Evolutionary conservation across 2,113 vertebrate genomes (phyloP), one percentile per base, ranked within the genome.

Genomic region (Corythoichthys intestinalis): DNA sequence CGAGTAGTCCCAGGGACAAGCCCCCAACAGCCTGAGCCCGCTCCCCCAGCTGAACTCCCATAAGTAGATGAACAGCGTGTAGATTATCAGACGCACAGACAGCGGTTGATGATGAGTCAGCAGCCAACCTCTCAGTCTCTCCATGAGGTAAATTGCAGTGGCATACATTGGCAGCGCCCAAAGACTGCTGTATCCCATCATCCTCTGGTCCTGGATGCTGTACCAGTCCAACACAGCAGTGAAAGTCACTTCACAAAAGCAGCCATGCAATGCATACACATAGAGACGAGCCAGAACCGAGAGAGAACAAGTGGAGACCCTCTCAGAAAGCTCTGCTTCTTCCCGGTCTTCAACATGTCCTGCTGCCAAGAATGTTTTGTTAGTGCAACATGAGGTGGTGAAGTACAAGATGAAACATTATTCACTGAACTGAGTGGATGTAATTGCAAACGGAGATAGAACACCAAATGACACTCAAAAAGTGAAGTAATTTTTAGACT

Each of bases 1-100:
- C 1, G 92, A 92, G 66, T 93, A 93, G 74, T 93, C 92, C 92
- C 92, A 93, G 5, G 92, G 92, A 83, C 92, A 93, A 39, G 92
- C 92, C 50, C 82, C 82, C 53, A 91, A 60, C 63, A 85, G 69
- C 14, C 74, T 77, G 34, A 93, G 86, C 12, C 77, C 78, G 2
- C 66, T 66, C 0, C 92, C 92, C 81, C 92, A 92, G 77, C 76
- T 81, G 72, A 93, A 89, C 84, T 93, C 92, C 91, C 92, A 92
- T 0, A 79, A 0, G 75, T 92, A 93, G 62, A 91, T 92, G 75
- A 92, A 88, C 60, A 78, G 2, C 2, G 84, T 92, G 82, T 93
- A 92, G 53, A 80, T 52, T 3, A 41, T 9, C 65, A 91, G 64
- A 9, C 92, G 81, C 41, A 74, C 60, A 1, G 82, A 76, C 28